Evolutionary conservation across 2,113 vertebrate species (phyloP).

Genomic region (Mastomys coucha): DNA sequence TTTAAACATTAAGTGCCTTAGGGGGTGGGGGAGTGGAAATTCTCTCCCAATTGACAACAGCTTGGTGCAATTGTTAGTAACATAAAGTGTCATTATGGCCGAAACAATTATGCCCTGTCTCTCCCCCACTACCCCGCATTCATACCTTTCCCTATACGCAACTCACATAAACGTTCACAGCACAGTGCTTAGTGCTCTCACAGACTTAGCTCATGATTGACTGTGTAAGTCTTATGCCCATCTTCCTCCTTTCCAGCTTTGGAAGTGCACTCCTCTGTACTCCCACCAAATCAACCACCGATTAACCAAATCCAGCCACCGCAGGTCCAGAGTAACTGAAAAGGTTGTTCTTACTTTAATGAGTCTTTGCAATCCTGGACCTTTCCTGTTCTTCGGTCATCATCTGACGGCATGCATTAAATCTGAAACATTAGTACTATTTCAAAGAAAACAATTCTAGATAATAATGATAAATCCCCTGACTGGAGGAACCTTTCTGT

Average conservation of each 20-base stretch:
- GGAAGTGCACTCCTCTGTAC: background rate
- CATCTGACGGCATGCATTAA: background rate
- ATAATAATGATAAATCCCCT: background rate
- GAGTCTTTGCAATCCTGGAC: background rate
- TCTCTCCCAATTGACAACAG: conserved; percentile 31
- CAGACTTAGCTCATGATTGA: background rate
- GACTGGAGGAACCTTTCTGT: background rate
- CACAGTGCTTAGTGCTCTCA: background rate
- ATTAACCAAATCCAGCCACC: background rate
- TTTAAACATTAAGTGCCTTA: background rate
- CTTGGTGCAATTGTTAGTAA: conserved; percentile 23
- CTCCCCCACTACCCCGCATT: rapidly evolving
- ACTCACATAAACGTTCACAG: background rate
- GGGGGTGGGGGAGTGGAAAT: background rate
- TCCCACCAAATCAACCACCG: background rate
- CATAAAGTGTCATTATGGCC: background rate
- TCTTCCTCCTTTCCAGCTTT: background rate
- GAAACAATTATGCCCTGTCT: background rate
- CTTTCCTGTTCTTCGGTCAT: background rate
- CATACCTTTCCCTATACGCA: background rate
- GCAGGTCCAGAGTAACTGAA: background rate
- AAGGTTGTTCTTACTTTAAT: background rate
- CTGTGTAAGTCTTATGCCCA: background rate
- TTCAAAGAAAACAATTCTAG: background rate
- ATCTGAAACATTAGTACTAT: background rate